Evolutionary conservation across 2,888 invertebrate species (phyloP), one percentile per base, ranked within the genome.

Genomic region (Dolichomitus sp.): DNA sequence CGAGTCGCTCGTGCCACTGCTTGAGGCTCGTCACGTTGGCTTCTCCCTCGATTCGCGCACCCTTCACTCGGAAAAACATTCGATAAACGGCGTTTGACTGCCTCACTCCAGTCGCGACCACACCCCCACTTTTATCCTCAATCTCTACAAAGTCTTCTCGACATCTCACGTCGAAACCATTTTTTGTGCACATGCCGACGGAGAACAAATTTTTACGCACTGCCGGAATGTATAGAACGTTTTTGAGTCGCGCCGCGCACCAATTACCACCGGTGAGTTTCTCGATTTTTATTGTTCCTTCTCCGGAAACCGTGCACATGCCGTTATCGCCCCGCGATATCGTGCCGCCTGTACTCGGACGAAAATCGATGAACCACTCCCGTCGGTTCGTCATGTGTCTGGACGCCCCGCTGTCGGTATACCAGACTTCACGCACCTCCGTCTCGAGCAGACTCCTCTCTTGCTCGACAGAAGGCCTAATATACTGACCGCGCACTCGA

Each of bases 171-270:
- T n/a, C n/a, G n/a, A 12, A 68, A 1, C 52, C 68, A 4, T 52
- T 68, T 6, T 3, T 66, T 27, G 87, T 87, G 59, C 88, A 87
- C n/a, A 61, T 74, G 48, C 85, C 87, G 30, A 88, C 87, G 37
- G 88, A 89, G 42, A 89, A 42, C 45, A 88, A 52, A 45, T 87
- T 88, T 65, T 83, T 88, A 17, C 72, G 82, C 42, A 89, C 66
- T 7, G 84, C 84, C 45, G 88, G 87, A 4, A 87, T 86, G 70
- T 70, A 87, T 7, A 86, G 17, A 19, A 88, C 88, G 19, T 87
- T 61, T 42, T 81, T 84, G n/a, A 88, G 72, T 19, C 54, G 50
- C 5, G 19, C 33, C 4, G n/a, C 50, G 11, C 23, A 12, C 66
- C 48, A 63, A 7, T 6, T 3, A 7, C 74, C 73, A 19, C 19